These are phyloP conservation scores for Drosophila histrio DNA, from an alignment of 2,888 invertebrate species.

Conservation along the genomic window DNA sequence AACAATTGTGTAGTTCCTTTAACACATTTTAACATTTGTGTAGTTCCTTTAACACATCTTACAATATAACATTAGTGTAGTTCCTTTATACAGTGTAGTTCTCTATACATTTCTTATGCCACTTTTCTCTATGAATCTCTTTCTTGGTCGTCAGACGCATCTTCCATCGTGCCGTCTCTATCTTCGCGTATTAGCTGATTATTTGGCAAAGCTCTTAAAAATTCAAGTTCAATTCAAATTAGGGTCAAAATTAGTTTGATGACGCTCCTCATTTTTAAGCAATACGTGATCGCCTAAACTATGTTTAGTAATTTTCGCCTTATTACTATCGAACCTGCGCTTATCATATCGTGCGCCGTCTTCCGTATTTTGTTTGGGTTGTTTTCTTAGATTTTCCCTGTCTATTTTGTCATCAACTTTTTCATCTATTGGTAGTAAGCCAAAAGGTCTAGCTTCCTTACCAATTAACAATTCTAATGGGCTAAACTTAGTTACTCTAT, in stretches of 20 bases:
- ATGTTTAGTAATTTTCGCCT: constrained; percentile 8
- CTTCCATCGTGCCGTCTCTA: too few relatives aligned
- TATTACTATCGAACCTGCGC: constrained; percentile 17
- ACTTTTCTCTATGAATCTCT: too few relatives aligned
- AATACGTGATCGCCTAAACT: not conserved
- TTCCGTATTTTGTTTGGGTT: constrained; percentile 15
- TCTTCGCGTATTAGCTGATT: too few relatives aligned
- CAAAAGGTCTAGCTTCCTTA: constrained; percentile 16
- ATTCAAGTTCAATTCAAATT: constrained; percentile 11
- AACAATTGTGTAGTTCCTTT: too few relatives aligned
- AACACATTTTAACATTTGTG: not conserved
- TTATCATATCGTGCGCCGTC: constrained; percentile 13
- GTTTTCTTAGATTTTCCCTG: constrained; percentile 3
- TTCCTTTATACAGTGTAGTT: too few relatives aligned
- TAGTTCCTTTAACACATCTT: not conserved
- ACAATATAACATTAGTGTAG: not conserved
- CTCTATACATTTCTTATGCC: too few relatives aligned
- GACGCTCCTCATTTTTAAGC: constrained; percentile 9
- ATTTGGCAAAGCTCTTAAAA: not conserved
- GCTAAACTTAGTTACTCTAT: constrained; percentile 5
- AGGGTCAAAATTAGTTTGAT: constrained; percentile 9
- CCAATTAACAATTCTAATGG: constrained; percentile 9
- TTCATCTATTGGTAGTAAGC: not conserved
- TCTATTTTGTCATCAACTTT: constrained; percentile 5
- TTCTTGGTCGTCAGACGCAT: too few relatives aligned